Evolutionary conservation across 2,888 invertebrate genomes (phyloP).

Genomic region (Ctena decussata): DNA sequence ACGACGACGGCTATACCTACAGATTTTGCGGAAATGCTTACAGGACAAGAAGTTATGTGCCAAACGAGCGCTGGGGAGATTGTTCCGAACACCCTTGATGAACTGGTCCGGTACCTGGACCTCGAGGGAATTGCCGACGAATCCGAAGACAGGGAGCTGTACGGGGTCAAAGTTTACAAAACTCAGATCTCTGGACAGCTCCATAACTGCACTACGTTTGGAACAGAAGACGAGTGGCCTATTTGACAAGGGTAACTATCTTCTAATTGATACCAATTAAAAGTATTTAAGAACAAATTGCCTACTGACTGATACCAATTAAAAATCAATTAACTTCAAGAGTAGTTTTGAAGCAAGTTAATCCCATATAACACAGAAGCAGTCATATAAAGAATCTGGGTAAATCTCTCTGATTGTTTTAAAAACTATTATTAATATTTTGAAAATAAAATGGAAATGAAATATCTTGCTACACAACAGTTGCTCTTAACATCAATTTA

Average conservation of each 20-base stretch:
- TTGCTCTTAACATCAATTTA: too few species aligned
- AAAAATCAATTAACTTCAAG: too few species aligned
- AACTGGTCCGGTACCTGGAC: constrained; percentile 80
- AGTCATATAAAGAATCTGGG: too few species aligned
- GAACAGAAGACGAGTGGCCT: constrained; percentile 83
- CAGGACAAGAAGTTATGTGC: constrained; percentile 64
- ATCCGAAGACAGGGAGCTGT: constrained; percentile 38
- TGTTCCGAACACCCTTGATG: constrained; percentile 79
- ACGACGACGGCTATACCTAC: constrained; percentile 47
- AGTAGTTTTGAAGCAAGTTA: too few species aligned
- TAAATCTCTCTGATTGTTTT: too few species aligned
- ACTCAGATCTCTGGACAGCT: constrained; percentile 65
- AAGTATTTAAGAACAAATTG: too few species aligned
- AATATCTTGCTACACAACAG: too few species aligned
- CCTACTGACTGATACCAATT: too few species aligned
- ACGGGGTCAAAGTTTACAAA: constrained; percentile 43
- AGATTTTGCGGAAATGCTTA: constrained; percentile 62
- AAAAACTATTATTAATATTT: too few species aligned
- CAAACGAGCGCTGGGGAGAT: constrained; percentile 66
- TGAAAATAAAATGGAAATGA: too few species aligned
- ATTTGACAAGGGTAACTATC: constrained; percentile 81
- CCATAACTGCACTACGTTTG: constrained; percentile 79
- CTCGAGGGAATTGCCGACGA: constrained; percentile 62
- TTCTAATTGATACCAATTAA: too few species aligned
- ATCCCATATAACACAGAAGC: too few species aligned